Percentiles rank a stretch among this genome's conserved stretches.
Evolutionary conservation across 2,113 vertebrate genomes (phyloP).

Genomic region (Semnornis frantzii): DNA sequence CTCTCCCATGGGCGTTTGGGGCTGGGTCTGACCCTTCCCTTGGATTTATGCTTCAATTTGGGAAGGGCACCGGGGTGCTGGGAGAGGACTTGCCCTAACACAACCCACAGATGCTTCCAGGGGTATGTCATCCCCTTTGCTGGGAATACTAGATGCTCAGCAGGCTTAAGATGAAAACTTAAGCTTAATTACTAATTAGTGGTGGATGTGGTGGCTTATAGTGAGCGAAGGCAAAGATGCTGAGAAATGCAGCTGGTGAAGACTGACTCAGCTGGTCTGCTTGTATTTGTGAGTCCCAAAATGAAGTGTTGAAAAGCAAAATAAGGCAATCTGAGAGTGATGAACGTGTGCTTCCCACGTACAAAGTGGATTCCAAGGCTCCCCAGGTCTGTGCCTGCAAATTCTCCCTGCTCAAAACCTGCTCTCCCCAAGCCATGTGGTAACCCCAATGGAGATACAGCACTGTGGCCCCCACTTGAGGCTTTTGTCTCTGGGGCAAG

Average conservation of each 20-base stretch:
- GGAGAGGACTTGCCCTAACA: accelerated
- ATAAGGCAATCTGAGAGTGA: neutral
- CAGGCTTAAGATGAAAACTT: neutral
- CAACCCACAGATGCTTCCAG: neutral
- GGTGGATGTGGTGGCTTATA: accelerated
- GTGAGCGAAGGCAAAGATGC: neutral
- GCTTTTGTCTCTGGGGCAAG: neutral
- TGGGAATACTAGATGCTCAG: neutral
- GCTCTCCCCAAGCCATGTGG: neutral
- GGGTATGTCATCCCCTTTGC: neutral
- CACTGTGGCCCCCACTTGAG: neutral
- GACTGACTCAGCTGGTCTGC: neutral
- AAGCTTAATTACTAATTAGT: neutral
- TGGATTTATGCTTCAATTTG: neutral
- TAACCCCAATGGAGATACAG: accelerated
- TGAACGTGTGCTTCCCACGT: neutral
- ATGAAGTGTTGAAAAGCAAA: neutral
- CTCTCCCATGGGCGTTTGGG: neutral
- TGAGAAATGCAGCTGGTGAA: neutral
- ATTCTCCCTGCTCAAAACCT: neutral
- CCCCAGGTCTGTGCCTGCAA: neutral
- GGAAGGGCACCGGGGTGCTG: neutral
- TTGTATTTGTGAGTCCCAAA: neutral
- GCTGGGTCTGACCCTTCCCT: neutral
- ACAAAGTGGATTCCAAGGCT: neutral